Percentiles rank a stretch among this genome's conserved stretches.
Conservation (phyloP, 2,888 invertebrate genomes). For the Neoscelio sp. region DNA sequence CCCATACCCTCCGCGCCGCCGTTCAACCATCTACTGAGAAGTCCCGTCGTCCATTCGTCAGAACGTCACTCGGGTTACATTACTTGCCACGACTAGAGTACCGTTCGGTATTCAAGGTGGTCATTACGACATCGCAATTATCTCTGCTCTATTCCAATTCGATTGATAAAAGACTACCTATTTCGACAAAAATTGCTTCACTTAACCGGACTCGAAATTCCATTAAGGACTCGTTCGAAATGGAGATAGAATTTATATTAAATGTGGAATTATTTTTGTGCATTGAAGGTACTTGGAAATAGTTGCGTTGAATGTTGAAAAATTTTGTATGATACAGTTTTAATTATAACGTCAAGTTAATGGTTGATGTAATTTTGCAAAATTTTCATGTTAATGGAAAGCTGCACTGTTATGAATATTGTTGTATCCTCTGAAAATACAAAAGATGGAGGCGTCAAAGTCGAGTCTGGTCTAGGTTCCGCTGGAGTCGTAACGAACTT, state of each 20-base stretch:
- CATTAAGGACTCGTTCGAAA: constrained; percentile 16
- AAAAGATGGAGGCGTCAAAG: constrained; percentile 49
- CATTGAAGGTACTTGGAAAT: constrained; percentile 5
- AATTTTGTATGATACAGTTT: constrained; percentile 46
- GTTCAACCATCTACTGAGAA: constrained; percentile 40
- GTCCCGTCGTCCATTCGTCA: constrained; percentile 66
- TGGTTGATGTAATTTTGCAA: constrained; percentile 39
- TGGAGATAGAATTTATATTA: constrained; percentile 26
- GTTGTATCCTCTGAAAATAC: constrained; percentile 35
- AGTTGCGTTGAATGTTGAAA: constrained; percentile 13
- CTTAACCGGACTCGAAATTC: constrained; percentile 15
- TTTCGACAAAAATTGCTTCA: constrained; percentile 50
- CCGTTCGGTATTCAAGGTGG: constrained; percentile 76
- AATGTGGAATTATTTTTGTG: constrained; percentile 48
- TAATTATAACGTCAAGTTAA: constrained; percentile 41
- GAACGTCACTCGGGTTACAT: constrained; percentile 79
- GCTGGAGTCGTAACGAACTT: constrained; percentile 57
- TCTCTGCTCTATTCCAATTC: constrained; percentile 79
- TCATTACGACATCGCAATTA: constrained; percentile 80
- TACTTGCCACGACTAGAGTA: constrained; percentile 71
- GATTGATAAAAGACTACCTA: constrained; percentile 73
- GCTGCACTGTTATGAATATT: constrained; percentile 29
- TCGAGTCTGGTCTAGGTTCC: constrained; percentile 48
- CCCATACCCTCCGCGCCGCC: constrained; percentile 19
- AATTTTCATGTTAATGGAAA: constrained; percentile 55